A percentile compares a stretch with the other conserved stretches of the same genome.
Evolutionary conservation across 2,113 vertebrate genomes (phyloP).

Genomic region (Toxostoma redivivum): DNA sequence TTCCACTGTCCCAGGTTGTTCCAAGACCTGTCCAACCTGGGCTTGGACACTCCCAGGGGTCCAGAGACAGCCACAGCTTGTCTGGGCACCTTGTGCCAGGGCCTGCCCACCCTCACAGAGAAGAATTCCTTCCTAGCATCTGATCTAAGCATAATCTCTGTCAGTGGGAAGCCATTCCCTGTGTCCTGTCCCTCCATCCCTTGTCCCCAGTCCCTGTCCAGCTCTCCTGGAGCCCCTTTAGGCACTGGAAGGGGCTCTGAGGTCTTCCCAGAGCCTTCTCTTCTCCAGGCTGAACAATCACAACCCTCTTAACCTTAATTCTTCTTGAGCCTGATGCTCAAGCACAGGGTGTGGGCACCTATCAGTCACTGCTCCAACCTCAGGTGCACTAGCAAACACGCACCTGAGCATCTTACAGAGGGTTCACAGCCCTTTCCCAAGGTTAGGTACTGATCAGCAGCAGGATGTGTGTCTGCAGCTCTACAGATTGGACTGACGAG

Average conservation of each 20-base stretch:
- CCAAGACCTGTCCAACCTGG: accelerated
- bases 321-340: not conserved
- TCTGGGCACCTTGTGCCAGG: not conserved
- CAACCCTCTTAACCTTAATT: not conserved
- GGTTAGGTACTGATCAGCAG: not conserved
- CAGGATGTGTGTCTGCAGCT: accelerated
- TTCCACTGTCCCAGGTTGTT: accelerated
- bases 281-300: not conserved
- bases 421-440: too few relatives aligned
- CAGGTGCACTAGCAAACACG: not conserved
- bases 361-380: not conserved
- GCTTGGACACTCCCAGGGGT: not conserved
- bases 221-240: not conserved
- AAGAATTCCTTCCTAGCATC: not conserved
- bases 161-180: not conserved
- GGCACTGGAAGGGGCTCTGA: not conserved
- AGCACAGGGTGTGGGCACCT: not conserved
- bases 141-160: not conserved
- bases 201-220: not conserved
- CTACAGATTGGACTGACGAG: not conserved
- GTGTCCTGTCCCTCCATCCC: not conserved
- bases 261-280: not conserved
- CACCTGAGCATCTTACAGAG: not conserved
- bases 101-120: accelerated
- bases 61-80: not conserved